phyloP scores from a whole-genome alignment of 2,113 vertebrate species.

The Origma solitaria region DNA sequence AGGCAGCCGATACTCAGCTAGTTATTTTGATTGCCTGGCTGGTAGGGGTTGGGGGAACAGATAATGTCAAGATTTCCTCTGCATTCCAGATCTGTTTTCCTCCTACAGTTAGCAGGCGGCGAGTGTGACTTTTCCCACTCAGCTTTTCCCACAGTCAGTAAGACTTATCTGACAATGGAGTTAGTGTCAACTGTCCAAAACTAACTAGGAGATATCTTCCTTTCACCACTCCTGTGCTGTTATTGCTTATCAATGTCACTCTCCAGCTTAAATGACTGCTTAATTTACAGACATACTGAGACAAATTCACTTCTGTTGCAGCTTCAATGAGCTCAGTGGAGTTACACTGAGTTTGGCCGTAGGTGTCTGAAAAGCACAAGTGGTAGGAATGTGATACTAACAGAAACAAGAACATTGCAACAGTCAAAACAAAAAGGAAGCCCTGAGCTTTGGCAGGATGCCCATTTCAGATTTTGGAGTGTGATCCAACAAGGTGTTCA shows the following conservation, averaged over 20 bases:
- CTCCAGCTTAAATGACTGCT: slow-evolving; percentile 46
- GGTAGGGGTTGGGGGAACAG: slow-evolving; percentile 11
- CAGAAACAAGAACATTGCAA: slow-evolving; percentile 4
- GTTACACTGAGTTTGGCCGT: background rate
- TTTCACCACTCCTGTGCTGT: slow-evolving; percentile 49
- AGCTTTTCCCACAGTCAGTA: slow-evolving; percentile 59
- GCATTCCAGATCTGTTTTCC: slow-evolving; percentile 48
- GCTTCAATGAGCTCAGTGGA: background rate
- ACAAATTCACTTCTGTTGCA: slow-evolving; percentile 25
- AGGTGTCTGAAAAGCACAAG: slow-evolving; percentile 25
- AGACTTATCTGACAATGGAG: slow-evolving; percentile 49
- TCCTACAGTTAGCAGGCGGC: background rate
- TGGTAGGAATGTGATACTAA: slow-evolving; percentile 41
- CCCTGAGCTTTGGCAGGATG: slow-evolving; percentile 23
- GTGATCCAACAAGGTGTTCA: slow-evolving; percentile 20
- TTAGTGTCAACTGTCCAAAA: slow-evolving; percentile 67
- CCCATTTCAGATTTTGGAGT: slow-evolving; percentile 24
- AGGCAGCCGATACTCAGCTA: slow-evolving; percentile 1
- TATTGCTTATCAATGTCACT: slow-evolving; percentile 51
- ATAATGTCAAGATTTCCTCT: slow-evolving; percentile 55
- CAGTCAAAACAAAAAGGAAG: slow-evolving; percentile 33
- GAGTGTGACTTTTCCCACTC: slow-evolving; percentile 59
- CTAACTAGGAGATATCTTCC: slow-evolving; percentile 66
- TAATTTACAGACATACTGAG: slow-evolving; percentile 45
- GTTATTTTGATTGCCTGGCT: slow-evolving; percentile 31